These are phyloP conservation scores for Eulemur mongoz DNA, from an alignment of 2,797 vertebrate species.

Conservation along the genomic window DNA sequence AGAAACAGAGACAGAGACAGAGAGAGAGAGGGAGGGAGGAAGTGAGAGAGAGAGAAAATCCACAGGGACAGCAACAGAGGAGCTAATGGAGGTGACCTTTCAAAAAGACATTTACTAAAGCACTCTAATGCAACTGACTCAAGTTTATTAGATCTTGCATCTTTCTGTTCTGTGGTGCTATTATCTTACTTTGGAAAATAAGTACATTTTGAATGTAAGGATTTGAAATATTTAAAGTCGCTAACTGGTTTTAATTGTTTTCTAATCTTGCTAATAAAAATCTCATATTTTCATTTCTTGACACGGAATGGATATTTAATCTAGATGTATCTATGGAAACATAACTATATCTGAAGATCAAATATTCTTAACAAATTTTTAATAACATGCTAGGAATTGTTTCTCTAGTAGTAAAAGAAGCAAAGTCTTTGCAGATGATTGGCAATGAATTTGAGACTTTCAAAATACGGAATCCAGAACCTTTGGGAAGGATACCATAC, in stretches of 20 bases:
- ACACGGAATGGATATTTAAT: neutral
- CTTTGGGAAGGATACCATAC: neutral
- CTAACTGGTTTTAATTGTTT: conserved; percentile 33
- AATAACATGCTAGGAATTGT: neutral
- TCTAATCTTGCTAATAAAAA: conserved; percentile 29
- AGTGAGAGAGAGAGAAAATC: neutral
- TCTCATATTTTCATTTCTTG: conserved; percentile 30
- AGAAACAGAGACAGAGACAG: fast-evolving
- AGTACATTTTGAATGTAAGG: neutral
- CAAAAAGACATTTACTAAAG: conserved; percentile 48
- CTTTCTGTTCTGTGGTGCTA: neutral
- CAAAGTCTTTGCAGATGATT: neutral
- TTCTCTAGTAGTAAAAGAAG: neutral
- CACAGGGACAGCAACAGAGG: neutral
- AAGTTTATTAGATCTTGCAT: conserved; percentile 24
- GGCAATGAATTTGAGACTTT: conserved; percentile 3
- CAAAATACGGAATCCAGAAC: conserved; percentile 27
- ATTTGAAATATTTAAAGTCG: conserved; percentile 15
- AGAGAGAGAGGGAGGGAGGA: neutral
- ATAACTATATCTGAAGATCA: conserved; percentile 29
- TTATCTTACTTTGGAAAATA: conserved; percentile 22
- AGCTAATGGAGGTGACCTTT: conserved; percentile 49
- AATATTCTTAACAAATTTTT: neutral
- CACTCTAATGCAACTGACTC: neutral
- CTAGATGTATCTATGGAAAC: neutral